Percentiles rank a stretch among this genome's conserved stretches.
Conservation (phyloP, 1,140 invertebrate species). For the Pollicipes pollicipes region DNA sequence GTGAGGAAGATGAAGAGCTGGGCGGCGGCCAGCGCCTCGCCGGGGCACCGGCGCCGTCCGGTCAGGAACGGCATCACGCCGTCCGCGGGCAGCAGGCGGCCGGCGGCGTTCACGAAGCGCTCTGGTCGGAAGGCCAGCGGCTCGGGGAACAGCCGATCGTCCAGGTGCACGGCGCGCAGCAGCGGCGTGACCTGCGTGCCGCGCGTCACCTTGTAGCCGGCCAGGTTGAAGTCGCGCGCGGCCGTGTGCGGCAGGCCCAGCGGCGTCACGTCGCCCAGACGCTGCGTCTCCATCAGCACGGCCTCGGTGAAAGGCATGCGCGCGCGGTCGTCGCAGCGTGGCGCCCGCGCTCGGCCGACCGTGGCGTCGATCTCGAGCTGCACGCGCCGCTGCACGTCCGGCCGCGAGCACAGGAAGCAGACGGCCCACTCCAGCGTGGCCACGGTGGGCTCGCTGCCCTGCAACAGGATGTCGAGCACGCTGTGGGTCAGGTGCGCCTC, state of each 20-base stretch:
- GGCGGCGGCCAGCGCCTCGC: neutral
- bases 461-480: constrained; percentile 23
- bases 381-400: constrained; percentile 21
- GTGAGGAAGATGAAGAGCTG: neutral
- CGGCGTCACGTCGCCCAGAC: neutral
- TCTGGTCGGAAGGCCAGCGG: constrained; percentile 27
- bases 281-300: constrained; percentile 9
- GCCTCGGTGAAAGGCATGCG: constrained; percentile 8
- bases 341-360: constrained; percentile 16
- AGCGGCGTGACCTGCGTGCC: constrained; percentile 22
- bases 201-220: constrained; percentile 16
- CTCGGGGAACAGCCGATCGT: constrained; percentile 24
- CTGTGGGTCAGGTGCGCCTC: neutral
- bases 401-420: constrained; percentile 24
- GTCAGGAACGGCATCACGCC: constrained; percentile 18
- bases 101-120: constrained; percentile 21
- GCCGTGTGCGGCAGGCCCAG: constrained; percentile 9
- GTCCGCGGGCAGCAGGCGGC: constrained; percentile 10
- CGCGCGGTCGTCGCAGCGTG: neutral
- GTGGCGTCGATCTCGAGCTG: constrained; percentile 24
- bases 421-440: constrained; percentile 23
- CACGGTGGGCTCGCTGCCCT: constrained; percentile 24
- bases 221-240: constrained; percentile 12
- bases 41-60: constrained; percentile 26
- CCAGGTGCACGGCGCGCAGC: constrained; percentile 26